phyloP scores from a whole-genome alignment of 2,888 invertebrate genomes.

The Ischnura elegans region DNA sequence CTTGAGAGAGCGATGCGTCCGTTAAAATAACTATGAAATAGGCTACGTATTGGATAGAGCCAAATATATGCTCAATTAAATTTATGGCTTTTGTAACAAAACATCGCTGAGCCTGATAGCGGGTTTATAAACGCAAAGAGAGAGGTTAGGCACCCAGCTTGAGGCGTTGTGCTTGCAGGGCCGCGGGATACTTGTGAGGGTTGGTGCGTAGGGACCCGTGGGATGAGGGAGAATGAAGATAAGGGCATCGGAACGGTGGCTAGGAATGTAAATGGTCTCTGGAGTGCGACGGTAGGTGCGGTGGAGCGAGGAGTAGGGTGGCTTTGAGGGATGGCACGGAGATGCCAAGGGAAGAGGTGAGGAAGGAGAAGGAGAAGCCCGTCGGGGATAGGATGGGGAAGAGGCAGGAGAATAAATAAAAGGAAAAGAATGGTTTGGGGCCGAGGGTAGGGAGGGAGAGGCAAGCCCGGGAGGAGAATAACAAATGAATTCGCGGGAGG shows the following conservation, averaged over 20 bases:
- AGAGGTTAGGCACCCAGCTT: too few species aligned
- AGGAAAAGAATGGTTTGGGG: constrained; percentile 8
- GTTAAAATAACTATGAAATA: too few species aligned
- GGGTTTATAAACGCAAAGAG: too few species aligned
- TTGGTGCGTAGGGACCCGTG: background rate
- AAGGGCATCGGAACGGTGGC: constrained; percentile 45
- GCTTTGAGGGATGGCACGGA: background rate
- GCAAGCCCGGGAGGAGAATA: background rate
- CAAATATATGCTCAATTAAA: too few species aligned
- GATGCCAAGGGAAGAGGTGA: background rate
- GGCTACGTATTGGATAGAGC: too few species aligned
- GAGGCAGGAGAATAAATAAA: constrained; percentile 45
- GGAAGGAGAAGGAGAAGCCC: background rate
- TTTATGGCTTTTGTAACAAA: too few species aligned
- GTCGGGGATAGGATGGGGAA: too few species aligned
- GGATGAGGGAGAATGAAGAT: constrained; percentile 50
- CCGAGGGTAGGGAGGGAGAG: background rate
- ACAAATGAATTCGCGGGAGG: constrained; percentile 21
- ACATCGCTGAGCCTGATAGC: too few species aligned
- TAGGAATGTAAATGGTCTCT: constrained; percentile 52
- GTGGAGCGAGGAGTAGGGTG: background rate
- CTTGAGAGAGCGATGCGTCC: too few species aligned
- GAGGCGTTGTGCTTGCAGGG: background rate
- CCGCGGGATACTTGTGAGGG: background rate
- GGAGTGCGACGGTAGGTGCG: background rate